Evolutionary conservation across 1,140 invertebrate species (phyloP).

Genomic region (Anastrepha ludens): DNA sequence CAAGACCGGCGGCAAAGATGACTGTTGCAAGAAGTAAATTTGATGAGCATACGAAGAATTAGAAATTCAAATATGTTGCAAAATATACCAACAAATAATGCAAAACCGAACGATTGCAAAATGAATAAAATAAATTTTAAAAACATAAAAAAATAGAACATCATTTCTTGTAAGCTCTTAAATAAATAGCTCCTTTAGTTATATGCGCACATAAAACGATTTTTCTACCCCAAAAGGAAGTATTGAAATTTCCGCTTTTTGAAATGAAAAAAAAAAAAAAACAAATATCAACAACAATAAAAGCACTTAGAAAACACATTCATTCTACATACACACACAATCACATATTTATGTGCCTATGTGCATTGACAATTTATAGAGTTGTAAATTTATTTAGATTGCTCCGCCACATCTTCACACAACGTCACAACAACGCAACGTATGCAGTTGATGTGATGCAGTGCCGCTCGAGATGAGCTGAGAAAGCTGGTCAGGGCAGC

Average conservation of each 20-base stretch:
- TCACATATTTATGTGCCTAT: neutral
- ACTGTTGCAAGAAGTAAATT: slow-evolving; percentile 57
- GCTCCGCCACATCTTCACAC: neutral
- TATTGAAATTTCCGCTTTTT: slow-evolving; percentile 12
- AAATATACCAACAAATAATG: neutral
- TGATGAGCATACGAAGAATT: too few relatives aligned
- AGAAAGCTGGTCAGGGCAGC: neutral
- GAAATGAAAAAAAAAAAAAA: neutral
- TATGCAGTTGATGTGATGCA: slow-evolving; percentile 40
- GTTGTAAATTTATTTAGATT: slow-evolving; percentile 51
- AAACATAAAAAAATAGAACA: neutral
- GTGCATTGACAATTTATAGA: slow-evolving; percentile 38
- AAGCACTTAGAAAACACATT: neutral
- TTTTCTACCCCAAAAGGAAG: neutral
- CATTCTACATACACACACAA: neutral
- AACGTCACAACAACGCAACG: neutral
- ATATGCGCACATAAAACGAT: neutral
- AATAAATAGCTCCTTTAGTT: neutral
- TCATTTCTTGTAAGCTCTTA: neutral
- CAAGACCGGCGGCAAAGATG: slow-evolving; percentile 55
- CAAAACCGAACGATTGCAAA: neutral
- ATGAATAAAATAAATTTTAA: neutral
- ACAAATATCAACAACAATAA: neutral
- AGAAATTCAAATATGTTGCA: neutral
- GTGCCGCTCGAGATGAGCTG: slow-evolving; percentile 8